These are phyloP conservation scores for Condylostylus longicornis DNA, from an alignment of 1,140 invertebrate genomes.

Conservation along the genomic window DNA sequence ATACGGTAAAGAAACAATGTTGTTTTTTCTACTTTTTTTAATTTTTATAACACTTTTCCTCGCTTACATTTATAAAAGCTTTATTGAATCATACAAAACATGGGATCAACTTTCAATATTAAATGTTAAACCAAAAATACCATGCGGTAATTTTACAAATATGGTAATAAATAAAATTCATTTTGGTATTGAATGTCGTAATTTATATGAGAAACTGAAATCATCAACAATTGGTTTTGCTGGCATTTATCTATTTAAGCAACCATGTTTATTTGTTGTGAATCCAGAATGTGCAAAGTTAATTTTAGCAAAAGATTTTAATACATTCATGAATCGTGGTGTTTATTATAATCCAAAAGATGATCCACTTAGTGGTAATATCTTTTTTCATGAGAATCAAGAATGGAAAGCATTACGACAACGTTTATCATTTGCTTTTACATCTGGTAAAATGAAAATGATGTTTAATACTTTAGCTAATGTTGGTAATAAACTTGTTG, in stretches of 20 bases:
- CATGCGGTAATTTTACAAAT: slow-evolving; percentile 1
- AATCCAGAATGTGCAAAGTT: slow-evolving; percentile 22
- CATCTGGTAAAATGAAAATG: slow-evolving; percentile 36
- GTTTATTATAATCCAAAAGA: slow-evolving; percentile 8
- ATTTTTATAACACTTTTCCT: no score
- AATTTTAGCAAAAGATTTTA: slow-evolving; percentile 12
- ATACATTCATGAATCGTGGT: slow-evolving; percentile 13
- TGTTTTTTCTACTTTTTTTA: no score
- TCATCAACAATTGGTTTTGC: background rate
- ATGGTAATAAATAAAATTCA: background rate
- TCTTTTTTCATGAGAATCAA: slow-evolving; percentile 13
- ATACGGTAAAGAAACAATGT: no score
- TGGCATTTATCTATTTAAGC: slow-evolving; percentile 12
- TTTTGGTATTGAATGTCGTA: background rate
- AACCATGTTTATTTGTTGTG: slow-evolving; percentile 19
- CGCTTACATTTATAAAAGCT: background rate
- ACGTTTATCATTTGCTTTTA: slow-evolving; percentile 36
- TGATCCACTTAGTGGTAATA: slow-evolving; percentile 11
- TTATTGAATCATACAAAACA: background rate
- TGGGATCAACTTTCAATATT: slow-evolving; percentile 4
- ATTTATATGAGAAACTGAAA: slow-evolving; percentile 3
- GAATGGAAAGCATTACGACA: slow-evolving; percentile 35
- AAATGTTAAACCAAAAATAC: slow-evolving; percentile 4
- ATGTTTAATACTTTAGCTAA: slow-evolving; percentile 28
- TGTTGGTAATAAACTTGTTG: slow-evolving; percentile 10